phyloP scores from a whole-genome alignment of 1,140 invertebrate species.

The Cardiocondyla obscurior region DNA sequence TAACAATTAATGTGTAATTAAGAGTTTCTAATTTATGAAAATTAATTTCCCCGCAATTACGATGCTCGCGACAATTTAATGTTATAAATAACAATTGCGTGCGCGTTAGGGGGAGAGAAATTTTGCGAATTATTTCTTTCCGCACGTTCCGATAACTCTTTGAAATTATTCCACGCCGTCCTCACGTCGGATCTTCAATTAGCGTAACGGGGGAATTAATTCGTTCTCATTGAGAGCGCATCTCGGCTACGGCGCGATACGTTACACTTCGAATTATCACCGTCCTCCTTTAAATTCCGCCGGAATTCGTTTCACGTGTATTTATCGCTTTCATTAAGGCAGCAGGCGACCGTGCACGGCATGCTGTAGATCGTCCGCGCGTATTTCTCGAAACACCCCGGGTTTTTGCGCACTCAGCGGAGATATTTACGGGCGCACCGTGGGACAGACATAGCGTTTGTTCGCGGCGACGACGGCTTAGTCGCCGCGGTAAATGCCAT shows the following conservation, averaged over 20 bases:
- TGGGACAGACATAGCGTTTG: too few species aligned
- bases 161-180: too few species aligned
- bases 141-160: neutral
- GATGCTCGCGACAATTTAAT: neutral
- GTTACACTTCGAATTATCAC: constrained; percentile 20
- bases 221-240: neutral
- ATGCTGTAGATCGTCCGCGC: constrained; percentile 6
- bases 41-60: neutral
- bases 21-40: neutral
- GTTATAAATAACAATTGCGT: neutral
- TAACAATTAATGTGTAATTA: constrained; percentile 9
- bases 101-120: too few species aligned
- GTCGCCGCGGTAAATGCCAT: too few species aligned
- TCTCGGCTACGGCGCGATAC: neutral
- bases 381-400: constrained; percentile 16
- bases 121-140: neutral
- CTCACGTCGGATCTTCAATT: neutral
- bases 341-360: constrained; percentile 7
- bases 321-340: constrained; percentile 75
- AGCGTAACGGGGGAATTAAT: constrained; percentile 10
- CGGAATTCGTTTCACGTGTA: constrained; percentile 69
- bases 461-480: too few species aligned
- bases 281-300: constrained; percentile 29
- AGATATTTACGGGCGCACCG: constrained; percentile 45
- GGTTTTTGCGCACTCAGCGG: constrained; percentile 5